Conservation (phyloP, 2,797 vertebrate species). For the Eleutherodactylus coqui region DNA sequence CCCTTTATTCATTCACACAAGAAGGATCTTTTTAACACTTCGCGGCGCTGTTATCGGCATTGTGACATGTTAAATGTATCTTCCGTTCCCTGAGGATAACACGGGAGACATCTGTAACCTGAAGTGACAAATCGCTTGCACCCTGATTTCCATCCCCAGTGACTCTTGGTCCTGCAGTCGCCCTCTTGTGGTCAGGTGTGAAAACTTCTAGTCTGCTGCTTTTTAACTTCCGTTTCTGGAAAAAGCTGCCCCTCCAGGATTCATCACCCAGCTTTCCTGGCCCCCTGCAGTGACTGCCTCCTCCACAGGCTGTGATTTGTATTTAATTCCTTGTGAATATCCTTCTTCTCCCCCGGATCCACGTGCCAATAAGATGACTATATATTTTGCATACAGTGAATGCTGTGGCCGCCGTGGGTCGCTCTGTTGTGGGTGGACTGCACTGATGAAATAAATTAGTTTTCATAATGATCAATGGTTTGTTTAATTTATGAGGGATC, state of each 20-base stretch:
- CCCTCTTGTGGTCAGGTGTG: background rate
- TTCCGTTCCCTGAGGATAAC: too few relatives aligned
- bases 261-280: background rate
- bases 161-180: too few relatives aligned
- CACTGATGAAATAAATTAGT: background rate
- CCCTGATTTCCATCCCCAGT: too few relatives aligned
- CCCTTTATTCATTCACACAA: too few relatives aligned
- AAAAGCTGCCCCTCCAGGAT: background rate
- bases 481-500: background rate
- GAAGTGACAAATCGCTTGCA: too few relatives aligned
- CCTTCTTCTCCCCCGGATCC: background rate
- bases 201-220: background rate
- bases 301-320: background rate
- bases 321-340: background rate
- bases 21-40: too few relatives aligned
- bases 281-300: background rate
- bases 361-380: background rate
- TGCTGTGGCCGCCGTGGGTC: background rate
- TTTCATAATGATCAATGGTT: conserved; percentile 8
- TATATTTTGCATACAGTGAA: background rate
- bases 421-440: background rate
- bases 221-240: background rate
- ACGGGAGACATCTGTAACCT: too few relatives aligned
- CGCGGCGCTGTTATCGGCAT: too few relatives aligned
- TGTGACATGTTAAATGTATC: too few relatives aligned